Evolutionary conservation across 2,113 vertebrate genomes (phyloP), one percentile per base, ranked within the genome.

Genomic region (Castor canadensis): DNA sequence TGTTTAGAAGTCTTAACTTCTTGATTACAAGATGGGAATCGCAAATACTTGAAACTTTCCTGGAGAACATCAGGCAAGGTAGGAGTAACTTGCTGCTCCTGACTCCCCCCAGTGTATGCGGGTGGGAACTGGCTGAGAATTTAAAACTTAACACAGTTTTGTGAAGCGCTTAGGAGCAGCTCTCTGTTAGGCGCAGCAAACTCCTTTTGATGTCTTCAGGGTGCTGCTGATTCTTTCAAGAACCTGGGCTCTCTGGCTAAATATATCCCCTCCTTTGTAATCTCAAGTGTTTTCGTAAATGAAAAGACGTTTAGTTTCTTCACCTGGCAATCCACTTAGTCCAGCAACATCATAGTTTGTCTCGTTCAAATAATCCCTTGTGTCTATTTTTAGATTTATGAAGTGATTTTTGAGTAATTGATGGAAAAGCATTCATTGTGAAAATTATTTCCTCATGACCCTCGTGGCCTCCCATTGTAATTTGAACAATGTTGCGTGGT

Each of bases 371-470:
- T 96, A 96, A 97, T 98, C 94, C 95, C 96, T 71, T 96, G 94
- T 96, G 96, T 92, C 85, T 92, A n/a, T 95, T 96, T 96, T 98
- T 98, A 91, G 96, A 97, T 94, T 97, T 97, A 83, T 95, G 95
- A 76, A 91, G 52, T 93, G 89, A 93, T 85, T 97, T 76, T 95
- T 64, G 30, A 73, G 72, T 82, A 77, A 32, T 84, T 93, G 60
- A 73, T 96, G 64, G 93, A 84, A 89, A 96, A 32, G 93, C 94
- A 24, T 87, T 95, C 56, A 92, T 96, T 91, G 95, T 91, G 95
- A 95, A 95, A 97, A 95, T 86, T 92, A 95, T 89, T 94, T 96
- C 76, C 93, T 35, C 17, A 62, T 16, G 85, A 95, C 97, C 52
- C 38, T 6, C 22, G 67, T 54, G 83, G 47, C 49, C 32, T 91